A percentile compares a stretch with the other conserved stretches of the same genome.
Evolutionary conservation across 1,140 invertebrate genomes (phyloP).

Genomic region (Rhopalosiphum padi): DNA sequence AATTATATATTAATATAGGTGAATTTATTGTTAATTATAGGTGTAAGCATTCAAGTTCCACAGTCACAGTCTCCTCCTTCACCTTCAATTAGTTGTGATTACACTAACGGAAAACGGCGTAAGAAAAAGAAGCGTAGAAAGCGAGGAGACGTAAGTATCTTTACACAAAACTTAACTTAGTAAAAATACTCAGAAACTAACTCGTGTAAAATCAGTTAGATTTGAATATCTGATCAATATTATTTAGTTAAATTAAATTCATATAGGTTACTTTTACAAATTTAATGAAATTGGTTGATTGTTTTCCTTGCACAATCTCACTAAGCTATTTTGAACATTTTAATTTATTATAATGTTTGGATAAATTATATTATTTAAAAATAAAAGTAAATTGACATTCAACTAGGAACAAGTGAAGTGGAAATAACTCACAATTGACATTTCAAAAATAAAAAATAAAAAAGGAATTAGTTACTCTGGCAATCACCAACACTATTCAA

Average conservation of each 20-base stretch:
- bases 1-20: background rate
- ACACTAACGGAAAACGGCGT: slow-evolving; percentile 41
- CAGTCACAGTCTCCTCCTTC: slow-evolving; percentile 58
- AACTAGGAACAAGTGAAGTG: background rate
- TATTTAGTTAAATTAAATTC: background rate
- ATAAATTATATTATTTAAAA: background rate
- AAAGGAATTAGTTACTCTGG: slow-evolving; percentile 10
- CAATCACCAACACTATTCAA: slow-evolving; percentile 27
- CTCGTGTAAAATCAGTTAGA: background rate
- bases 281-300: background rate
- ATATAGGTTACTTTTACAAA: background rate
- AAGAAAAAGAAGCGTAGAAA: slow-evolving; percentile 61
- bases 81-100: slow-evolving; percentile 55
- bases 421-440: slow-evolving; percentile 39
- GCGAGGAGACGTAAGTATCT: slow-evolving; percentile 61
- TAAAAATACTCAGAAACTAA: background rate
- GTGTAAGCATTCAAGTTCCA: slow-evolving; percentile 59
- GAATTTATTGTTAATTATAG: slow-evolving; percentile 48
- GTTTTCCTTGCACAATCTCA: background rate
- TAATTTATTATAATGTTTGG: background rate
- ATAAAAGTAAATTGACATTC: slow-evolving; percentile 4
- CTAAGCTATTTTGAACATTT: background rate
- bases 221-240: background rate
- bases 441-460: slow-evolving; percentile 31
- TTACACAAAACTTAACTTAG: background rate